A percentile compares a stretch with the other conserved stretches of the same genome.
Conservation (phyloP, 2,113 vertebrate species). For the Colinus virginianus region DNA sequence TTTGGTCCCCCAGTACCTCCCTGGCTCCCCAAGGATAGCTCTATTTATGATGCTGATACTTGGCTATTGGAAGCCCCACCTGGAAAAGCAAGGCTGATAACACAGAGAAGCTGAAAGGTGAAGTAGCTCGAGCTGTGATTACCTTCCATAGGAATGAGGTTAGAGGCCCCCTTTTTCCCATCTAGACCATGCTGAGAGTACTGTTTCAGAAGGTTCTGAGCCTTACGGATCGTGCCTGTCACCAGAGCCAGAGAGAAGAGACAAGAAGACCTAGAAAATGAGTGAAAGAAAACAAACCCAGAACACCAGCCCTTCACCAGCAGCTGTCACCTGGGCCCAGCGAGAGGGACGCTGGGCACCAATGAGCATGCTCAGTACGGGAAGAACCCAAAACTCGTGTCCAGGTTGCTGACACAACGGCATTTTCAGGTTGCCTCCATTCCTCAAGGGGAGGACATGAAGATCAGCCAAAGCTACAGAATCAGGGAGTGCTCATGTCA, state of each 20-base stretch:
- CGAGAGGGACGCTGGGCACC: slow-evolving; percentile 1
- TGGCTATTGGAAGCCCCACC: slow-evolving; percentile 70
- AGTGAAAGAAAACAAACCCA: slow-evolving; percentile 81
- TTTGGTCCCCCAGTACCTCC: neutral
- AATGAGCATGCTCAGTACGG: slow-evolving; percentile 57
- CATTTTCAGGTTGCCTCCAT: neutral
- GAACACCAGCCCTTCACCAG: slow-evolving; percentile 83
- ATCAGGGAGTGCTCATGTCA: neutral
- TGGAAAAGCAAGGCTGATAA: slow-evolving; percentile 62
- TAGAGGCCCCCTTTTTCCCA: slow-evolving; percentile 99
- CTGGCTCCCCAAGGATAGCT: neutral
- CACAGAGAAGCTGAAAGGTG: slow-evolving; percentile 59
- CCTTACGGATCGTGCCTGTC: slow-evolving; percentile 99
- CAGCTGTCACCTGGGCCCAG: slow-evolving; percentile 50
- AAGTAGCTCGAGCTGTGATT: slow-evolving; percentile 80
- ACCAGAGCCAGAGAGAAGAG: slow-evolving; percentile 86
- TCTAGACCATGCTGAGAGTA: slow-evolving; percentile 99
- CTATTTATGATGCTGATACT: neutral
- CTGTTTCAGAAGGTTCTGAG: slow-evolving; percentile 99
- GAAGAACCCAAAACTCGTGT: slow-evolving; percentile 11
- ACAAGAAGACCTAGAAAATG: slow-evolving; percentile 88
- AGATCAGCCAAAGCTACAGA: neutral
- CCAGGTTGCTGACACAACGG: neutral
- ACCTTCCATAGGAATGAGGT: slow-evolving; percentile 99
- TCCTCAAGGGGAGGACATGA: neutral